phyloP scores from a whole-genome alignment of 2,888 invertebrate genomes.

The Aquatica leii region DNA sequence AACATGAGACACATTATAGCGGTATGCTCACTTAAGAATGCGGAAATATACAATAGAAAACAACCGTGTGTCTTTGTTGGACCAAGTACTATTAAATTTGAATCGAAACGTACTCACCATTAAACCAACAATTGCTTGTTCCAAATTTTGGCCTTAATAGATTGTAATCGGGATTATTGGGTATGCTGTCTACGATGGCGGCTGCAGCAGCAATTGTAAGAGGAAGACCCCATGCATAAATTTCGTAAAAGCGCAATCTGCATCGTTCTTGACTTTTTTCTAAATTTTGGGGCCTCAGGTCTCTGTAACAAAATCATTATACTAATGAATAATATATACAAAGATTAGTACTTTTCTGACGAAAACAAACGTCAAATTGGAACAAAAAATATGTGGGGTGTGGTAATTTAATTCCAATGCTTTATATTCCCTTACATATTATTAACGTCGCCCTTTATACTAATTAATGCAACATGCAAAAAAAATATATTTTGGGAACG shows the following conservation, averaged over 20 bases:
- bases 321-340: background rate
- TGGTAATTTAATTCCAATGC: no score
- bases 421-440: no score
- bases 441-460: no score
- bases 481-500: no score
- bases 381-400: background rate
- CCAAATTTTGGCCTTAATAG: slow-evolving; percentile 82
- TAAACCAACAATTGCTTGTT: slow-evolving; percentile 83
- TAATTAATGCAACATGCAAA: no score
- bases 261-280: slow-evolving; percentile 86
- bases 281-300: slow-evolving; percentile 83
- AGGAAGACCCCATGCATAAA: slow-evolving; percentile 88
- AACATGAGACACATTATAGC: slow-evolving; percentile 19
- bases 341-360: no score
- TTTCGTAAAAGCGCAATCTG: slow-evolving; percentile 79
- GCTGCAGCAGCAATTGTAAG: slow-evolving; percentile 78
- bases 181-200: slow-evolving; percentile 75
- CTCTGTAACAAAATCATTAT: slow-evolving; percentile 69
- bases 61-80: slow-evolving; percentile 5
- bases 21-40: slow-evolving; percentile 19
- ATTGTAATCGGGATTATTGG: slow-evolving; percentile 64
- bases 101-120: slow-evolving; percentile 65
- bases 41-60: slow-evolving; percentile 29
- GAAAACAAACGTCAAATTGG: background rate
- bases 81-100: slow-evolving; percentile 1